A percentile compares a stretch with the other conserved stretches of the same genome.
phyloP scores from a whole-genome alignment of 2,797 vertebrate species.

The Chromis chromis region DNA sequence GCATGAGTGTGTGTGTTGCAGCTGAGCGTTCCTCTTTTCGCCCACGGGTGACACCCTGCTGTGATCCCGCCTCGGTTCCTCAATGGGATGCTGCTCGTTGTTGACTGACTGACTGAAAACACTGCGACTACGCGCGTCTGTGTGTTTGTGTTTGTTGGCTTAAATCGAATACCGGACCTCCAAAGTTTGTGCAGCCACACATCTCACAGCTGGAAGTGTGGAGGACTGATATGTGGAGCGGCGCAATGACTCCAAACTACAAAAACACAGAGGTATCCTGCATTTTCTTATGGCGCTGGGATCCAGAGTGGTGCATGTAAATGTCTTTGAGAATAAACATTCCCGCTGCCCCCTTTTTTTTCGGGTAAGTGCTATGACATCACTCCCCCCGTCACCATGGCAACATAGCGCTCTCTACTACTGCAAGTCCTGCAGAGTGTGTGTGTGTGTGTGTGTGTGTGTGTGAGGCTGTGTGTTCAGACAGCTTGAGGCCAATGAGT shows the following conservation, averaged over 20 bases:
- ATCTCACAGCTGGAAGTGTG: conserved; percentile 48
- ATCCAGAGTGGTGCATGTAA: conserved; percentile 27
- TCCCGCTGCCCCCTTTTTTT: conserved; percentile 50
- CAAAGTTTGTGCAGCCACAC: conserved; percentile 29
- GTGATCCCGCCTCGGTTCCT: conserved; percentile 62
- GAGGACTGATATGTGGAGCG: conserved; percentile 40
- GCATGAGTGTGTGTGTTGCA: conserved; percentile 20
- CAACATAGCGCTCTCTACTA: conserved; percentile 66
- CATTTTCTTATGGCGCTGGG: conserved; percentile 48
- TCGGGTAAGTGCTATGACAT: conserved; percentile 69
- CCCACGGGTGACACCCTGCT: conserved; percentile 64
- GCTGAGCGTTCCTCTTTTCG: conserved; percentile 40
- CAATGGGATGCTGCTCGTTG: conserved; percentile 38
- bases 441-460: conserved; percentile 54
- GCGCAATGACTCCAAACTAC: conserved; percentile 35
- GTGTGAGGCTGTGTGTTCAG: conserved; percentile 53
- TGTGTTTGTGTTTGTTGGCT: conserved; percentile 3
- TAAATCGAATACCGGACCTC: conserved; percentile 44
- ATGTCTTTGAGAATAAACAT: conserved; percentile 67
- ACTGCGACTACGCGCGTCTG: neutral
- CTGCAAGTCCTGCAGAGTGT: conserved; percentile 59
- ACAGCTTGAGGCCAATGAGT: conserved; percentile 69
- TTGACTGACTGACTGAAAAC: conserved; percentile 36
- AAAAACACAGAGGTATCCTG: conserved; percentile 44
- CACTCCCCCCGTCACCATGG: conserved; percentile 73